Conservation (phyloP, 1,140 invertebrate species). For the Drosophila micromelanica region DNA sequence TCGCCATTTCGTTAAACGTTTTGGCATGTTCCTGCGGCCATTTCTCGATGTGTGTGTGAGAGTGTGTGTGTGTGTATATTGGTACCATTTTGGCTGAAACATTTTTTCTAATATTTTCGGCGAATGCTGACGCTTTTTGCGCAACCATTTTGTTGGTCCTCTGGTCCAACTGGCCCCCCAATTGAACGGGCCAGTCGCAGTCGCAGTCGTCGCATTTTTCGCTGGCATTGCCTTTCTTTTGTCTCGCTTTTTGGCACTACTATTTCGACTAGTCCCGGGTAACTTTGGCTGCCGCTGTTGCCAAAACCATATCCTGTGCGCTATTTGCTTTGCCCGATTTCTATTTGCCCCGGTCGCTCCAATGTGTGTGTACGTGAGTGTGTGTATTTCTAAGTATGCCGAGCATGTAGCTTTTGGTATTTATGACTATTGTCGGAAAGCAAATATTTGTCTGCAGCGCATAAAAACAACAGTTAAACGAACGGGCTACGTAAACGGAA, state of each 20-base stretch:
- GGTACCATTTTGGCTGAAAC: slow-evolving; percentile 26
- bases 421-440: slow-evolving; percentile 85
- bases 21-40: slow-evolving; percentile 65
- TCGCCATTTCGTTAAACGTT: slow-evolving; percentile 64
- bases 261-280: slow-evolving; percentile 42
- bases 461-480: slow-evolving; percentile 84
- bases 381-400: slow-evolving; percentile 83
- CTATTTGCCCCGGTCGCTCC: slow-evolving; percentile 69
- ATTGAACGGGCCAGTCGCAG: slow-evolving; percentile 23
- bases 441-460: slow-evolving; percentile 84
- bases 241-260: slow-evolving; percentile 59
- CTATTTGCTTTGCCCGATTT: slow-evolving; percentile 82
- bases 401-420: slow-evolving; percentile 84
- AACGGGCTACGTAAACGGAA: slow-evolving; percentile 83
- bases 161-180: slow-evolving; percentile 26
- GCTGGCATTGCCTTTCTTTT: slow-evolving; percentile 63
- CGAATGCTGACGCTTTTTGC: slow-evolving; percentile 77
- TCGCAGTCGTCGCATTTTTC: slow-evolving; percentile 61
- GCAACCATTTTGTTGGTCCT: slow-evolving; percentile 75
- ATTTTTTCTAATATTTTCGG: slow-evolving; percentile 75
- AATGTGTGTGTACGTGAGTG: slow-evolving; percentile 27
- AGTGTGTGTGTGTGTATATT: slow-evolving; percentile 28
- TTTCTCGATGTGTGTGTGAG: slow-evolving; percentile 31
- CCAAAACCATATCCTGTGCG: slow-evolving; percentile 80
- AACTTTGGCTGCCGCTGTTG: slow-evolving; percentile 53